phyloP scores from a whole-genome alignment of 2,888 invertebrate species.

The Pristionchus arcanus region DNA sequence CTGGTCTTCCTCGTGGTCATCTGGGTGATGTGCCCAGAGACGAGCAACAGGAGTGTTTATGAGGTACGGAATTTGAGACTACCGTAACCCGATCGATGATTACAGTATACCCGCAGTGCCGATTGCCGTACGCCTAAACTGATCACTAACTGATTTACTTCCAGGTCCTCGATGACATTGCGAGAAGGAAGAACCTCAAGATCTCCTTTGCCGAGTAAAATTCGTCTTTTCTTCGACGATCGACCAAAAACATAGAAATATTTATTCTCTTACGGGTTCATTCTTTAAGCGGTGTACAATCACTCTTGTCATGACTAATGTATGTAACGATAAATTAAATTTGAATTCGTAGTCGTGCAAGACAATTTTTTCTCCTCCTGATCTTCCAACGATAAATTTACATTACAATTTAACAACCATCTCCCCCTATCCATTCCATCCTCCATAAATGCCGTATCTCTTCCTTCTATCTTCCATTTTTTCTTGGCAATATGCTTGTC shows the following conservation, averaged over 20 bases:
- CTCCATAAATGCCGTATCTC: too few species aligned
- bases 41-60: background rate
- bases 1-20: slow-evolving; percentile 7
- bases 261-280: background rate
- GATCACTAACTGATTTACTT: background rate
- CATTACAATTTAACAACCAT: background rate
- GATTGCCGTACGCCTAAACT: background rate
- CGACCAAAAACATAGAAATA: background rate
- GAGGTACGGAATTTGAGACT: background rate
- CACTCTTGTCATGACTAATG: background rate
- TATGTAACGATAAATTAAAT: background rate
- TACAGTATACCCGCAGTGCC: too few species aligned
- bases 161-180: slow-evolving; percentile 33
- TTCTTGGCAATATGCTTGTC: too few species aligned
- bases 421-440: too few species aligned
- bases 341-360: background rate
- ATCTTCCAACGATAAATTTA: background rate
- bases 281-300: background rate
- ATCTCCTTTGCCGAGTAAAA: background rate
- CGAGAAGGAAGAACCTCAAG: slow-evolving; percentile 19
- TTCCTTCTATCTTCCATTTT: too few species aligned
- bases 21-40: slow-evolving; percentile 13
- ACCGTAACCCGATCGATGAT: too few species aligned
- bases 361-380: background rate
- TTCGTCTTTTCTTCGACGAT: background rate